These are phyloP conservation scores for Thereva unica DNA, from an alignment of 2,888 invertebrate species.

Conservation along the genomic window DNA sequence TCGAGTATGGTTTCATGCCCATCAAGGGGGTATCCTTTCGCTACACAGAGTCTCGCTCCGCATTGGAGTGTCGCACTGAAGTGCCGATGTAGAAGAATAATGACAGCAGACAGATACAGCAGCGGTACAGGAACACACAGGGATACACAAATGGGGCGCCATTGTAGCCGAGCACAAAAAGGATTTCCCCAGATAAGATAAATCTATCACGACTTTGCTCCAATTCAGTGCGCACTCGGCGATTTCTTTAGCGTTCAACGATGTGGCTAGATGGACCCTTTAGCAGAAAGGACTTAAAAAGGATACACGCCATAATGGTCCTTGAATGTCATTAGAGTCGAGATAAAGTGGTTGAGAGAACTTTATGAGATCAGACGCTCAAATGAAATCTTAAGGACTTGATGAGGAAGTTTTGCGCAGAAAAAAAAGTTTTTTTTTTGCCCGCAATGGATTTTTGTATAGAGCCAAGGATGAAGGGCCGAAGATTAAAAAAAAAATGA, in stretches of 20 bases:
- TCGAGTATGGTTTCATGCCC: constrained; percentile 33
- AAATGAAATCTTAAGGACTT: constrained; percentile 25
- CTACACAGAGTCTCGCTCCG: neutral
- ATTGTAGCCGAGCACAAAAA: constrained; percentile 24
- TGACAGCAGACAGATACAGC: neutral
- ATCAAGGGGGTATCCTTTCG: neutral
- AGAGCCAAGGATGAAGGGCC: neutral
- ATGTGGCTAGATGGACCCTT: constrained; percentile 2
- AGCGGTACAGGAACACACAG: constrained; percentile 2
- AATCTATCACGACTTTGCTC: constrained; percentile 36
- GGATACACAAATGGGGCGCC: constrained; percentile 11
- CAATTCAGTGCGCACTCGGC: constrained; percentile 33
- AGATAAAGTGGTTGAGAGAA: constrained; percentile 32
- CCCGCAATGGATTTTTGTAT: neutral
- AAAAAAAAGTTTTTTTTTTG: neutral
- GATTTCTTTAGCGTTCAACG: constrained; percentile 20
- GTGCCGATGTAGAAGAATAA: constrained; percentile 26
- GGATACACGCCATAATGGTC: constrained; percentile 33
- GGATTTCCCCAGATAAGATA: constrained; percentile 36
- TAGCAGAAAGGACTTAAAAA: constrained; percentile 24
- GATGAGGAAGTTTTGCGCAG: constrained; percentile 29
- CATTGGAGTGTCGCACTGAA: constrained; percentile 2
- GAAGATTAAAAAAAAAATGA: too few species aligned
- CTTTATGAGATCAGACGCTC: constrained; percentile 1
- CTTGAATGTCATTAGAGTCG: constrained; percentile 35